A percentile compares a stretch with the other conserved stretches of the same genome.
phyloP scores from a whole-genome alignment of 2,888 invertebrate genomes.

The Diarsia mendica region DNA sequence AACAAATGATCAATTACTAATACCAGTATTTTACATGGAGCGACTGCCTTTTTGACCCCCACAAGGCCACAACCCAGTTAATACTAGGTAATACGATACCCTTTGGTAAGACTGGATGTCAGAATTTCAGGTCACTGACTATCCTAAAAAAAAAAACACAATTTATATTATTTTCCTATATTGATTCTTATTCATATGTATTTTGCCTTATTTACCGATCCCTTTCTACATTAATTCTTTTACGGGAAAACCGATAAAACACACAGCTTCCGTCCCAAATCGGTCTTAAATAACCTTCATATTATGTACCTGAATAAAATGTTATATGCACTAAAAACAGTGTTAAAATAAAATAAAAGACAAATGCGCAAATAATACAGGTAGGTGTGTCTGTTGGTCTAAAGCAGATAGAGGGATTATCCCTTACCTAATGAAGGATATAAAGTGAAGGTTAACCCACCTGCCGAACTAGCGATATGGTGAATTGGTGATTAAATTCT shows the following conservation, averaged over 20 bases:
- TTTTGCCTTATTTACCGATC: no score
- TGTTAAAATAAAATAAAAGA: constrained; percentile 12
- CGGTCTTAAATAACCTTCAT: neutral
- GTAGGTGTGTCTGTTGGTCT: neutral
- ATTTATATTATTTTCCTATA: neutral
- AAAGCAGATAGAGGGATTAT: constrained; percentile 28
- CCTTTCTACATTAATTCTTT: neutral
- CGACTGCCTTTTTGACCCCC: no score
- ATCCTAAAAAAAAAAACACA: no score
- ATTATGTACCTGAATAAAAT: neutral
- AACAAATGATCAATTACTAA: no score
- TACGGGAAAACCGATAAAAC: neutral
- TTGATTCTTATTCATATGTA: neutral
- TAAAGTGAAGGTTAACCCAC: constrained; percentile 23
- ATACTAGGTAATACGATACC: no score
- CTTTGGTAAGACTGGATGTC: no score
- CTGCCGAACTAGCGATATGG: constrained; percentile 43
- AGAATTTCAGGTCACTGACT: no score
- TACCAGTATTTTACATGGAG: no score
- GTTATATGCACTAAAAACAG: constrained; percentile 12
- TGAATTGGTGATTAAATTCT: constrained; percentile 25
- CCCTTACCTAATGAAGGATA: constrained; percentile 11
- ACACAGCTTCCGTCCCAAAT: neutral
- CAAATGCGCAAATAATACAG: neutral
- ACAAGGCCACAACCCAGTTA: no score